A percentile compares a stretch with the other conserved stretches of the same genome.
Conservation (phyloP, 2,888 invertebrate species). For the Philereme vetulata region DNA sequence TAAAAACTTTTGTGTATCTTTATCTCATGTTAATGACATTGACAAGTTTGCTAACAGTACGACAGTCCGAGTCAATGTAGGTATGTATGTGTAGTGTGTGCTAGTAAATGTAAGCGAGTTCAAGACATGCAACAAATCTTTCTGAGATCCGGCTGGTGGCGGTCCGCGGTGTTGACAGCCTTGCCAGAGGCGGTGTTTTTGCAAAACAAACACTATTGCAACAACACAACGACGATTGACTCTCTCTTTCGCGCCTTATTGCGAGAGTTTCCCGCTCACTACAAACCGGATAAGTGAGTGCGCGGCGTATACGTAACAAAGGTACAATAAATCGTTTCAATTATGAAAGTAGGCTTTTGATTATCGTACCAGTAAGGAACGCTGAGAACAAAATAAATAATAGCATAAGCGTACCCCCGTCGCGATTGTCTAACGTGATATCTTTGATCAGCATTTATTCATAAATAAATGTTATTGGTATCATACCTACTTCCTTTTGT, state of each 20-base stretch:
- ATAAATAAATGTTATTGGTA: too few species aligned
- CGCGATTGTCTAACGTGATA: too few species aligned
- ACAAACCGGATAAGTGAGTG: slow-evolving; percentile 33
- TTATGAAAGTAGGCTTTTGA: slow-evolving; percentile 28
- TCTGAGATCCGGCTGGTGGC: slow-evolving; percentile 54
- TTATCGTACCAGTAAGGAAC: slow-evolving; percentile 10
- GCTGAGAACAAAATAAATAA: not conserved
- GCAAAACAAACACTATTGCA: slow-evolving; percentile 73
- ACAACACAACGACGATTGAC: slow-evolving; percentile 56
- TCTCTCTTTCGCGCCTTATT: slow-evolving; percentile 61
- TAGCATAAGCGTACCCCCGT: too few species aligned
- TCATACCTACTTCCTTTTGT: too few species aligned
- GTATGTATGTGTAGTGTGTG: not conserved
- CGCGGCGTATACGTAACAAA: slow-evolving; percentile 30
- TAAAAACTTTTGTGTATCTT: too few species aligned
- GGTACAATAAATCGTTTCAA: slow-evolving; percentile 31
- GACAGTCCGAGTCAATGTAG: not conserved
- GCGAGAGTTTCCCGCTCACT: slow-evolving; percentile 49
- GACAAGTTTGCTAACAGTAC: too few species aligned
- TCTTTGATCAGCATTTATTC: too few species aligned
- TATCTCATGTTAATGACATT: too few species aligned
- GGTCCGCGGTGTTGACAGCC: slow-evolving; percentile 61
- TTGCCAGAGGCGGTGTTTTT: slow-evolving; percentile 72
- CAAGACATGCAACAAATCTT: slow-evolving; percentile 25
- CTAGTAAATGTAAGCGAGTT: slow-evolving; percentile 3